Percentiles rank a stretch among this genome's conserved stretches.
Conservation (phyloP, 2,113 vertebrate species). For the Lophius piscatorius region DNA sequence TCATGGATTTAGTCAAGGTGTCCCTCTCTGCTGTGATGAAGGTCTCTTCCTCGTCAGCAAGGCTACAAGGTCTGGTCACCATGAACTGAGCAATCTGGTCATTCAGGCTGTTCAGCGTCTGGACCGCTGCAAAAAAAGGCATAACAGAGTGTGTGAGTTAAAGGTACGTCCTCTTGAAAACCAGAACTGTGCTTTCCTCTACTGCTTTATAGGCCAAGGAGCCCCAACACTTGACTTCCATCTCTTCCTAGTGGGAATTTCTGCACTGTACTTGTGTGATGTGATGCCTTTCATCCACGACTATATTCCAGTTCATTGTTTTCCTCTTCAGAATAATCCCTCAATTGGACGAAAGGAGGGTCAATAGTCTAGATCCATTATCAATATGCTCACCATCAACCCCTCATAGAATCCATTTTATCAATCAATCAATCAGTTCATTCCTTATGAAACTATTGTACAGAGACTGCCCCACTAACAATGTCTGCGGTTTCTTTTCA, state of each 20-base stretch:
- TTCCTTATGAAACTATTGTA: no score
- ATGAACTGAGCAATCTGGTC: conserved; percentile 96
- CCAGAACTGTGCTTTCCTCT: background rate
- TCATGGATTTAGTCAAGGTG: conserved; percentile 89
- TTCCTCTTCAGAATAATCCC: conserved; percentile 62
- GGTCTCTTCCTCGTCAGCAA: conserved; percentile 84
- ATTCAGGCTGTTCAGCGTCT: conserved; percentile 91
- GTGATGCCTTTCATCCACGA: conserved; percentile 34
- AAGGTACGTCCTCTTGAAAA: background rate
- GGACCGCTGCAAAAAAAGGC: conserved; percentile 83
- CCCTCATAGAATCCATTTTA: no score
- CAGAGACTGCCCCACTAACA: no score
- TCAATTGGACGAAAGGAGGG: conserved; percentile 54
- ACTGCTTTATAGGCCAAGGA: background rate
- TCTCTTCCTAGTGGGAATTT: conserved; percentile 20
- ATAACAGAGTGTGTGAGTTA: background rate
- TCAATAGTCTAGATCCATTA: conserved; percentile 74
- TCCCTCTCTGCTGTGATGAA: conserved; percentile 88
- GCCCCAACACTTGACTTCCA: conserved; percentile 10
- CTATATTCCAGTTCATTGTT: conserved; percentile 29
- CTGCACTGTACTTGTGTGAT: conserved; percentile 33
- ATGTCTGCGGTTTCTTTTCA: no score
- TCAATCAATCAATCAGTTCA: no score
- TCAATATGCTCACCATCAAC: conserved; percentile 44
- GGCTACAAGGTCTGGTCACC: conserved; percentile 84